Percentiles rank a stretch among this genome's conserved stretches.
These are phyloP conservation scores for Scaptomyza polygonia DNA, from an alignment of 2,888 invertebrate genomes.

Conservation along the genomic window DNA sequence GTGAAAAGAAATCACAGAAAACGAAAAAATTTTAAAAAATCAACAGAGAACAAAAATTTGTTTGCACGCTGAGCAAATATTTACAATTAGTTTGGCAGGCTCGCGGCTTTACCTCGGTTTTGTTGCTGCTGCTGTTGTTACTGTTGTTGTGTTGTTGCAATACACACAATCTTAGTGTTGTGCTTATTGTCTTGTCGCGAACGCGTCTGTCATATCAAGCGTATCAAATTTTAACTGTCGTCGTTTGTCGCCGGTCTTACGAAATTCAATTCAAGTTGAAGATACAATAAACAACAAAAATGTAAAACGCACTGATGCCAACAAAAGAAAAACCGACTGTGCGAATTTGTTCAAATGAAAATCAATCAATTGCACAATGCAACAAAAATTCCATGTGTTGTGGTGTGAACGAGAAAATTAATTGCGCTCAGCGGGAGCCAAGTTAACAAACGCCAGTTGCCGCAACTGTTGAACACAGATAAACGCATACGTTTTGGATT, in stretches of 20 bases:
- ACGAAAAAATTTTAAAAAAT: background rate
- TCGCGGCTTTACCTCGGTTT: conserved; percentile 32
- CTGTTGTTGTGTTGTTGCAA: conserved; percentile 13
- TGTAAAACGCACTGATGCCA: conserved; percentile 21
- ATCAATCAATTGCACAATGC: conserved; percentile 67
- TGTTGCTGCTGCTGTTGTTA: conserved; percentile 16
- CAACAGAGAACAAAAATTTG: conserved; percentile 42
- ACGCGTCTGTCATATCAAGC: conserved; percentile 19
- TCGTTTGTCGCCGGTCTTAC: conserved; percentile 16
- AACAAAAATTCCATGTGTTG: conserved; percentile 20
- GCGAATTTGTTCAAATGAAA: conserved; percentile 53
- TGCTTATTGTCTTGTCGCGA: conserved; percentile 18
- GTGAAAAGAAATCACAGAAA: conserved; percentile 1
- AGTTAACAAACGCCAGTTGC: conserved; percentile 53
- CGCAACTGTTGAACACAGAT: conserved; percentile 45
- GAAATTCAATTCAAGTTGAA: conserved; percentile 20
- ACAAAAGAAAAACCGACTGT: conserved; percentile 2
- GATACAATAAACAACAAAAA: conserved; percentile 4
- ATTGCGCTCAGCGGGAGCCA: conserved; percentile 61
- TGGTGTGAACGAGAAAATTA: conserved; percentile 68
- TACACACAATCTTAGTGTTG: conserved; percentile 10
- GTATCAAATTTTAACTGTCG: conserved; percentile 14
- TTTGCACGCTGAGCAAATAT: conserved; percentile 57
- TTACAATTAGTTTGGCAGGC: conserved; percentile 59
- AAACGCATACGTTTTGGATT: conserved; percentile 9